Percentiles rank a stretch among this genome's conserved stretches.
Evolutionary conservation across 1,140 invertebrate species (phyloP).

Genomic region (Temnothorax longispinosus): DNA sequence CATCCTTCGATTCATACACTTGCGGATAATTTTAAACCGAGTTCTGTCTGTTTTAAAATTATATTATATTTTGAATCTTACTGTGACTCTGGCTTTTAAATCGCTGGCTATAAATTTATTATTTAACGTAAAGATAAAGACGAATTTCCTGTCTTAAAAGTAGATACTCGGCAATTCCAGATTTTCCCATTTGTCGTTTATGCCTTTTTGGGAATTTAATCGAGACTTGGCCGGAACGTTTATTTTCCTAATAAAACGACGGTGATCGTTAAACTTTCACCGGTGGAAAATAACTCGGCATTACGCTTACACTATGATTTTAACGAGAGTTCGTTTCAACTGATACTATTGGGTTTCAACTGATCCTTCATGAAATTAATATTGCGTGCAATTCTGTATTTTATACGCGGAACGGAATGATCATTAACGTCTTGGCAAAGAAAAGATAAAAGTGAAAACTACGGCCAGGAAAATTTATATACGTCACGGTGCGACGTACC

Average conservation of each 20-base stretch:
- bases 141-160: not conserved
- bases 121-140: not conserved
- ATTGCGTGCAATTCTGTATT: not conserved
- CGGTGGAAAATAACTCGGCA: not conserved
- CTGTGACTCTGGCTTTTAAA: not conserved
- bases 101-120: not conserved
- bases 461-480: not conserved
- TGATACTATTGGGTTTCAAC: not conserved
- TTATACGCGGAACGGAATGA: not conserved
- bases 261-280: slow-evolving; percentile 45
- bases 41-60: not conserved
- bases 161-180: not conserved
- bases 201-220: not conserved
- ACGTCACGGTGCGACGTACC: not conserved
- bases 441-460: slow-evolving; percentile 24
- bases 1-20: no score
- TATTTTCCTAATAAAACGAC: not conserved
- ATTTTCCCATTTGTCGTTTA: not conserved
- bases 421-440: slow-evolving; percentile 3
- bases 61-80: not conserved
- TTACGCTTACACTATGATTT: slow-evolving; percentile 4
- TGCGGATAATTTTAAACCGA: not conserved
- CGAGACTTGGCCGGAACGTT: not conserved
- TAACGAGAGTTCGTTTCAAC: not conserved
- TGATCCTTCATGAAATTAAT: slow-evolving; percentile 21